Evolutionary conservation across 2,113 vertebrate genomes (phyloP), one percentile per base, ranked within the genome.

Genomic region (Phyllopteryx taeniolatus): DNA sequence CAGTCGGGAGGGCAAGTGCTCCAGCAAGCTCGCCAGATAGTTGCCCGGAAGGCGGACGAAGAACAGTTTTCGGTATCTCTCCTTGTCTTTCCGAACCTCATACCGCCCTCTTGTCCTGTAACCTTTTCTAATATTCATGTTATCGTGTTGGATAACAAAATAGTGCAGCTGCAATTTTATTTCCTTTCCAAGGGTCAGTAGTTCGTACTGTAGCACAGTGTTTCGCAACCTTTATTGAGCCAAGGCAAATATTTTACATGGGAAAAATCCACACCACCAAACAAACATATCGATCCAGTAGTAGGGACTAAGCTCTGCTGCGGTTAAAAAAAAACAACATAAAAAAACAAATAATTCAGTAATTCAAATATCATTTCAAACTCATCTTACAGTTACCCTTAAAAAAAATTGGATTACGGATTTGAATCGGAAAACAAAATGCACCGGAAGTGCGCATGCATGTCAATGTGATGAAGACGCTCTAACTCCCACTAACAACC

Each of bases 11-110:
- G 93, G 90, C 78, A 98, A 98, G 91, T 95, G 95, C 86, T 93
- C 94, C 83, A 94, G 89, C 92, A 99, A 99, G 88, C 94, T 98
- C 89, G 97, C 96, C 94, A 98, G 98, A 96, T 99, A 99, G 94
- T 95, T 56, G 49, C 27, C 46, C 42, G 46, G 67, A 33, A 69
- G 73, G 68, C 68, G 71, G 71, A 72, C 66, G 71, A 73, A 39
- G 15, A 42, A 67, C 33, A 35, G 31, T 56, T 53, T n/a, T 14
- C 31, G 1, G 61, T 65, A 44, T 67, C 33, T 56, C 46, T 73
- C 67, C 65, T 47, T 31, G 9, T 71, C 68, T 65, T 33, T 76
- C 33, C 15, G 27, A 78, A 62, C 53, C 27, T 54, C 75, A 19
- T 73, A 73, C 53, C 33, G 20, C 15, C 64, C 70, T 74, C 51